phyloP scores from a whole-genome alignment of 2,113 vertebrate species.

The Gavialis gangeticus region DNA sequence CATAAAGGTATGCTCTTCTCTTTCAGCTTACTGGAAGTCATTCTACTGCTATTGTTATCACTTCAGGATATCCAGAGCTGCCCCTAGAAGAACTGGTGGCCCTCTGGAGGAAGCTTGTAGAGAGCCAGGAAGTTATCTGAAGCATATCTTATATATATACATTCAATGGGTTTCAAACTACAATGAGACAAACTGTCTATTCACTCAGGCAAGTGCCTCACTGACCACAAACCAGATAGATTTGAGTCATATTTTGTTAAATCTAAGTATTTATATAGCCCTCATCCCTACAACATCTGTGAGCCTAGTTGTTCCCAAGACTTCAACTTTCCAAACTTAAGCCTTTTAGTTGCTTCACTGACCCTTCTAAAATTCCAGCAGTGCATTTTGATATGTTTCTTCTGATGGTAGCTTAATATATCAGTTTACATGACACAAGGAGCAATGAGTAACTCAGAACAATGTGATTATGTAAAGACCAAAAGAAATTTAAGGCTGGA shows the following conservation, averaged over 20 bases:
- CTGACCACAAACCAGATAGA: not conserved
- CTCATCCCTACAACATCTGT: not conserved
- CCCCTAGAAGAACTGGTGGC: not conserved
- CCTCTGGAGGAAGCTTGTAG: not conserved
- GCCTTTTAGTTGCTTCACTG: not conserved
- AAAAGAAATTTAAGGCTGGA: not conserved
- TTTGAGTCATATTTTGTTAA: not conserved
- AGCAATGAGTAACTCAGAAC: not conserved
- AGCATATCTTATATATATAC: not conserved
- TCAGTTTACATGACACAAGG: not conserved
- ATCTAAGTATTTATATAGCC: not conserved
- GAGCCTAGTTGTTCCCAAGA: not conserved
- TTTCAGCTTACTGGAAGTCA: not conserved
- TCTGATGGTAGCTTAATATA: not conserved
- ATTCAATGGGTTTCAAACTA: not conserved
- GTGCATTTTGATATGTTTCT: not conserved
- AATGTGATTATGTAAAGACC: not conserved
- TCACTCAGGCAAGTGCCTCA: not conserved
- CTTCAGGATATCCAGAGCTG: not conserved
- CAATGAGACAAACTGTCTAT: not conserved
- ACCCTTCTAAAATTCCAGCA: not conserved
- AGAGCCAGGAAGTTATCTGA: not conserved
- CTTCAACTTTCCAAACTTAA: not conserved
- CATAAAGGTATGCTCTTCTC: not conserved
- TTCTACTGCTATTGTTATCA: not conserved